These are phyloP conservation scores for Boulengerochromis microlepis DNA, from an alignment of 2,113 vertebrate genomes.

Conservation along the genomic window DNA sequence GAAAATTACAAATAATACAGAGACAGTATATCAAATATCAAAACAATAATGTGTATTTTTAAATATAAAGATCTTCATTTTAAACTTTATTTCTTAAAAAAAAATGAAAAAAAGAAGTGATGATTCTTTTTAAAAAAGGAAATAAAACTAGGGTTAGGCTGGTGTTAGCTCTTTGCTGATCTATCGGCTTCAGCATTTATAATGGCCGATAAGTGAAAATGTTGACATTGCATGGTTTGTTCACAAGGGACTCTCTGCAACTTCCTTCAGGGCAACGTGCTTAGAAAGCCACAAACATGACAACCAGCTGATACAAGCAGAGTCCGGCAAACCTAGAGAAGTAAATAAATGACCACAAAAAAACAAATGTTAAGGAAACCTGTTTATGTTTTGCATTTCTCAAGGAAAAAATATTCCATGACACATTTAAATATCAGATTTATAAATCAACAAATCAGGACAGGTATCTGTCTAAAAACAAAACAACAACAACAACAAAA, in stretches of 20 bases:
- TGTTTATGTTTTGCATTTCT: neutral
- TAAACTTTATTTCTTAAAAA: neutral
- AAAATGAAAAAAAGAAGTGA: neutral
- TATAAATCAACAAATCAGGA: neutral
- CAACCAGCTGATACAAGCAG: neutral
- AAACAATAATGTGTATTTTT: neutral
- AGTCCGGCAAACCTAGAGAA: neutral
- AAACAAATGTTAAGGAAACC: neutral
- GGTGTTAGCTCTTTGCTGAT: neutral
- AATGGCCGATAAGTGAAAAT: neutral
- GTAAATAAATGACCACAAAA: neutral
- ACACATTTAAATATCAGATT: neutral
- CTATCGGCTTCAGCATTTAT: neutral
- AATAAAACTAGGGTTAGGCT: neutral
- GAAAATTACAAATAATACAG: neutral
- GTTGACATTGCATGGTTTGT: neutral
- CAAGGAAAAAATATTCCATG: neutral
- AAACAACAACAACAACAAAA: neutral
- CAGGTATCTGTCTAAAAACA: neutral
- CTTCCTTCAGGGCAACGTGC: neutral
- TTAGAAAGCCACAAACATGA: neutral
- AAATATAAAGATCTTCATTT: neutral
- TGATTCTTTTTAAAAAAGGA: neutral
- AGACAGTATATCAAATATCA: neutral
- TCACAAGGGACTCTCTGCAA: neutral